Evolutionary conservation across 1,140 invertebrate genomes (phyloP), one percentile per base, ranked within the genome.

Genomic region (Linepithema humile): DNA sequence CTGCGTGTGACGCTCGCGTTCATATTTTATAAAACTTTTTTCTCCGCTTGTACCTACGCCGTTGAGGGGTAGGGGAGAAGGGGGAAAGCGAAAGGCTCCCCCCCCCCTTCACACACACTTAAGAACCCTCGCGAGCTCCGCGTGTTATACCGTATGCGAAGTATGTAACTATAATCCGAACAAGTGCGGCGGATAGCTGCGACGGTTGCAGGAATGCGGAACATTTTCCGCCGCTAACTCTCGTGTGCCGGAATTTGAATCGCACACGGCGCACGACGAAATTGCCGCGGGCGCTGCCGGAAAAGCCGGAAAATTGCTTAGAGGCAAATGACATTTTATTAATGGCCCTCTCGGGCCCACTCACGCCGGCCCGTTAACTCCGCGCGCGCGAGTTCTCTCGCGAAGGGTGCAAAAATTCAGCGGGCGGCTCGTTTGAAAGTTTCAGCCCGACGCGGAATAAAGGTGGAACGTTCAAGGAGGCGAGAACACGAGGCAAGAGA

Each of bases 1-100:
- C 87, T 89, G 87, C 86, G 84, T 73, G 40, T 82, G 87, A 88
- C 83, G 72, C 87, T 88, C 82, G 82, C 78, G 85, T 59, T 62
- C 59, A 40, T 75, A 85, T 88, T 65, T 62, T 32, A 70, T 23
- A 64, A 73, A 85, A 69, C 64, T 29, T 60, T 53, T 70, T 55
- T 48, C 26, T 29, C 45, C 7, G 10, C 23, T 53, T 26, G 35
- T 50, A 29, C 50, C 73, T 9, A 40, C 50, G n/a, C 59, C 35
- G n/a, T n/a, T n/a, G n/a, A n/a, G n/a, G n/a, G n/a, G n/a, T n/a
- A n/a, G n/a, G n/a, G n/a, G n/a, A n/a, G n/a, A n/a, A n/a, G n/a
- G n/a, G n/a, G n/a, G n/a, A n/a, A n/a, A 32, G 23, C 62, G 45
- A 57, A 50, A 86, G 65, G 53, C 74, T 83, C 55, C 55, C 57